Base-by-base conservation (phyloP, 1,140 invertebrate genomes). In the Brachionus plicatilis region DNA sequence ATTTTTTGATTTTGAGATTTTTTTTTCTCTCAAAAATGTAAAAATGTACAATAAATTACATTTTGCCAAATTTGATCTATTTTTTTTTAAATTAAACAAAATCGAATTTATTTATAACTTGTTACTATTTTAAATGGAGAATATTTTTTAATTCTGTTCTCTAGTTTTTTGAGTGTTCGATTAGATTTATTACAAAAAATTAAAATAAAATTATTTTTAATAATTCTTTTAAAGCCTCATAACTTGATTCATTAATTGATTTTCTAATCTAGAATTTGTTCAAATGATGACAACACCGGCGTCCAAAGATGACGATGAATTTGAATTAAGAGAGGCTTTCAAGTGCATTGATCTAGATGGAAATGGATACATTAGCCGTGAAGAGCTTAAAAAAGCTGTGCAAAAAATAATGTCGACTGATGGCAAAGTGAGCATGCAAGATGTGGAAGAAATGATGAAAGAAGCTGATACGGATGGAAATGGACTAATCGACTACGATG, bases 361-460 rank as follows among this genome's bases (percentile, higher is more conserved):
- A 9, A 82, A 82, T 68, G 79, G 79, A 24, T 82, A 12, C 20
- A 82, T 82, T 12, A 65, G 50, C 24, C 20, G 79, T 4, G 79
- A 82, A 47, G 79, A 82, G 53, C 53, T 82, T 11, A 82, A 65
- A 68, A 41, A 65, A 4, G 79, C 79, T 14, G 79, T 82, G 11
- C 27, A 68, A 24, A 65, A 82, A 82, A 82, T 82, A 43, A 82
- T 82, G 79, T 82, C 79, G 11, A 68, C 79, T 3, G 79, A 82
- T 68, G 53, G 79, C 43, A 60, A 20, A 47, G 60, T 82, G n/a
- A 82, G 79, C 27, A 37, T 37, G 20, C 79, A 82, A 37, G 79
- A 82, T 65, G 79, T 82, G n/a, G 79, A 82, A 65, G 79, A 82
- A 60, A 84, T 84, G 82, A 84, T 84, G 60, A 68, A 84, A 9